phyloP scores from a whole-genome alignment of 2,113 vertebrate genomes.

The Lophotis ruficrista region DNA sequence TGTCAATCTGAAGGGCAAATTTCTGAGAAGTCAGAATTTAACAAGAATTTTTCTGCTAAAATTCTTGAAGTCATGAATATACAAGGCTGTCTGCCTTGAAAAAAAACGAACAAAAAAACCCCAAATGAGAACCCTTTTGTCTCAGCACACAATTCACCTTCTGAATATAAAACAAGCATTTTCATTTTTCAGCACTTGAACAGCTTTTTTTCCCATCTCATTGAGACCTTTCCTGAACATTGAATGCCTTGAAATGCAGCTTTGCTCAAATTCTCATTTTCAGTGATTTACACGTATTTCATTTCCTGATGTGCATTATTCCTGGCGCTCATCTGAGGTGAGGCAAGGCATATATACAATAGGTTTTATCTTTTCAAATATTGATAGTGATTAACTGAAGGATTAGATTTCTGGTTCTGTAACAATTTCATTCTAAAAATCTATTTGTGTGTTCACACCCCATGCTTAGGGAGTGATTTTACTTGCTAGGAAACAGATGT shows the following conservation, averaged over 20 bases:
- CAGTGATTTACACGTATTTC: slow-evolving; percentile 1
- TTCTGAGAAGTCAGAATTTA: neutral
- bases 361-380: slow-evolving; percentile 4
- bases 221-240: neutral
- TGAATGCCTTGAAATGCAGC: neutral
- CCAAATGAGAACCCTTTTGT: neutral
- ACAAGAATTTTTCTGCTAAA: neutral
- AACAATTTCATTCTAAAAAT: neutral
- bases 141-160: neutral
- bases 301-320: slow-evolving; percentile 10
- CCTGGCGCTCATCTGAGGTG: neutral
- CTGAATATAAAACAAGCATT: neutral
- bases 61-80: neutral
- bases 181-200: neutral
- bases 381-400: slow-evolving; percentile 7
- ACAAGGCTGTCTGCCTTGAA: neutral
- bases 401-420: slow-evolving; percentile 32
- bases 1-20: neutral
- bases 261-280: neutral
- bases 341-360: neutral
- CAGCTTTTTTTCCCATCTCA: neutral
- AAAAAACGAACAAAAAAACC: neutral
- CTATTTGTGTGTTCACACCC: neutral
- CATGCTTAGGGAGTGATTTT: neutral
- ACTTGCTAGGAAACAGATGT: neutral